These are phyloP conservation scores for Myripristis jacobus DNA, from an alignment of 2,797 vertebrate genomes.

Conservation along the genomic window DNA sequence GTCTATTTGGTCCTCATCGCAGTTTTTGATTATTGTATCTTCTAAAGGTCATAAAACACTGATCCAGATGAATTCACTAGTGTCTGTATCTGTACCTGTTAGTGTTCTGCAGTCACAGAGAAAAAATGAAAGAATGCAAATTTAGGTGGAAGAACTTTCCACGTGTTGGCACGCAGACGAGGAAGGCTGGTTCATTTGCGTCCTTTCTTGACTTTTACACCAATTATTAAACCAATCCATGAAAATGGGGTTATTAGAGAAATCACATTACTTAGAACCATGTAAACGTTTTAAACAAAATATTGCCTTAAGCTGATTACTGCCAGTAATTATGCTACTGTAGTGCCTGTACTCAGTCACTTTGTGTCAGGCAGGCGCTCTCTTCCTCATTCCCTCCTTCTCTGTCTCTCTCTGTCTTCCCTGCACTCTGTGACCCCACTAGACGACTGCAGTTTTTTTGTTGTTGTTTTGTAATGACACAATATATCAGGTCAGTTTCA, in stretches of 20 bases:
- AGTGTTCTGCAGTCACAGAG: no score
- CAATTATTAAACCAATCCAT: slow-evolving; percentile 1
- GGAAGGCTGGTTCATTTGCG: background rate
- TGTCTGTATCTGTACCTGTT: no score
- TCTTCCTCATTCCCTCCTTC: background rate
- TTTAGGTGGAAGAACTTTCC: no score
- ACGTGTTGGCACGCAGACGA: no score
- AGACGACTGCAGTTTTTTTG: background rate
- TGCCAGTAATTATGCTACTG: no score
- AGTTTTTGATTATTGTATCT: no score
- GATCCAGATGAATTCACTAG: no score
- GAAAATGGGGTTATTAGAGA: slow-evolving; percentile 6
- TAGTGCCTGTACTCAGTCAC: background rate
- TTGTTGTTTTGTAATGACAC: background rate
- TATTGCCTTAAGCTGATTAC: background rate
- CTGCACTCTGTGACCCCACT: background rate
- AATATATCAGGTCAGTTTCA: slow-evolving; percentile 30
- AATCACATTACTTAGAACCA: background rate
- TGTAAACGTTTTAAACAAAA: slow-evolving; percentile 18
- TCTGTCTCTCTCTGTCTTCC: background rate
- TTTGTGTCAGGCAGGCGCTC: background rate
- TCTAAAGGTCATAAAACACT: no score
- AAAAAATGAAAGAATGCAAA: no score
- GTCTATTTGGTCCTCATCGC: no score
- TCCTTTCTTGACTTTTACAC: slow-evolving; percentile 8